A percentile compares a stretch with the other conserved stretches of the same genome.
These are phyloP conservation scores for Colostygia pectinataria DNA, from an alignment of 2,888 invertebrate species.

Conservation along the genomic window DNA sequence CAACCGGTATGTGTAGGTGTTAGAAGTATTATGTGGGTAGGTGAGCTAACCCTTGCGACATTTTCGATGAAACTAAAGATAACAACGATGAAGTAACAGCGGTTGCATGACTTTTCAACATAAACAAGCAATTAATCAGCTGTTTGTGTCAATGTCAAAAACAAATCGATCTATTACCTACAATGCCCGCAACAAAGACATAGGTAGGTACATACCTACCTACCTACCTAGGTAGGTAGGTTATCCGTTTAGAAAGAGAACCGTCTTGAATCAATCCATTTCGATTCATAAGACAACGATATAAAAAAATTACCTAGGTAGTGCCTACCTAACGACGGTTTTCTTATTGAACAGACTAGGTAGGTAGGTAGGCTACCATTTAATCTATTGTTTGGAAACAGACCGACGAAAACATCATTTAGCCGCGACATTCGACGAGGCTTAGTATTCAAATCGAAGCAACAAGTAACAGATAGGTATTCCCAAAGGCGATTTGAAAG, in stretches of 20 bases:
- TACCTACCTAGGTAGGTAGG: not conserved
- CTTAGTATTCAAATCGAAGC: conserved; percentile 45
- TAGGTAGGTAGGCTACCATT: no score
- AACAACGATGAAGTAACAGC: conserved; percentile 7
- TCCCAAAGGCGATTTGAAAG: conserved; percentile 51
- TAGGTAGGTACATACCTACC: conserved; percentile 3
- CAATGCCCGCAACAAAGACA: no score
- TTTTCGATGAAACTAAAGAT: conserved; percentile 20
- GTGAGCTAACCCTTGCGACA: conserved; percentile 25
- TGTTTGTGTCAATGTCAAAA: conserved; percentile 37
- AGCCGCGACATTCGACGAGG: conserved; percentile 31
- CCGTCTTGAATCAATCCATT: no score
- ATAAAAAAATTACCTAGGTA: no score
- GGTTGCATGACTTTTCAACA: conserved; percentile 15
- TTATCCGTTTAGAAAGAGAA: no score
- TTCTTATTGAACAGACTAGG: no score
- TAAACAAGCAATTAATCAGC: conserved; percentile 28
- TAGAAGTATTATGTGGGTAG: conserved; percentile 24
- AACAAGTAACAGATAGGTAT: conserved; percentile 55
- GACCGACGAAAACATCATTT: conserved; percentile 45
- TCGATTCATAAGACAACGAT: no score
- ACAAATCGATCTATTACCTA: conserved; percentile 45
- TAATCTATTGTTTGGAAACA: conserved; percentile 53
- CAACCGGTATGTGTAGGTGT: conserved; percentile 25
- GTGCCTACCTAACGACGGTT: no score